Evolutionary conservation across 1,140 invertebrate genomes (phyloP), one percentile per base, ranked within the genome.

Genomic region (Mamestra configurata): DNA sequence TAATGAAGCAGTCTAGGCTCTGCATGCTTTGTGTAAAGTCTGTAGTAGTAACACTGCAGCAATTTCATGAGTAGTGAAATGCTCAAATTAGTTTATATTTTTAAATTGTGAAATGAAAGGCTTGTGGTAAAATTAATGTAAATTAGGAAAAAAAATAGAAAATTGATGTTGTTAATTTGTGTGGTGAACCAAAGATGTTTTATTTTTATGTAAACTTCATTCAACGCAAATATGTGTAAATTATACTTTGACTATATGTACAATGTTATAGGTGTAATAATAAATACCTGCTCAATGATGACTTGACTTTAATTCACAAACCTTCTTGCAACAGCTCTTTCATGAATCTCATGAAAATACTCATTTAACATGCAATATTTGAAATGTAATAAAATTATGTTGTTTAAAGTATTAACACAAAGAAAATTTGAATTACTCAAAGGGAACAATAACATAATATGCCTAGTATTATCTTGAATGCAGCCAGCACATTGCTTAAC

Each of bases 171-270:
- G 88, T 92, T 86, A 75, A 85, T 88, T 90, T 90, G 82, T 92
- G 89, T 87, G 85, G 88, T 92, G 84, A 90, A 93, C 92, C 93
- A 94, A 94, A 94, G 93, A 94, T 90, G 86, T 93, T 92, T 82
- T 91, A 92, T 93, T 91, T 94, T 92, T 93, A 87, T 90, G 87
- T 91, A 87, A 91, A 87, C 57, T 87, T 84, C 84, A 88, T 87
- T 90, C 85, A 88, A 84, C 88, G 86, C 85, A 86, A 92, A 83
- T 88, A 57, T 66, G 43, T 79, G 59, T 79, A 75, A 79, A 79
- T 64, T 88, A 86, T 89, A 89, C 82, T 83, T 90, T 85, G 82
- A 88, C 82, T 90, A 86, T 90, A 88, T 93, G 90, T 92, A 93
- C 88, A 92, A 92, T 89, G 88, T 94, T 93, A 90, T 92, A 84